These are phyloP conservation scores for Drosophila equinoxialis DNA, from an alignment of 1,140 invertebrate species.

Conservation along the genomic window DNA sequence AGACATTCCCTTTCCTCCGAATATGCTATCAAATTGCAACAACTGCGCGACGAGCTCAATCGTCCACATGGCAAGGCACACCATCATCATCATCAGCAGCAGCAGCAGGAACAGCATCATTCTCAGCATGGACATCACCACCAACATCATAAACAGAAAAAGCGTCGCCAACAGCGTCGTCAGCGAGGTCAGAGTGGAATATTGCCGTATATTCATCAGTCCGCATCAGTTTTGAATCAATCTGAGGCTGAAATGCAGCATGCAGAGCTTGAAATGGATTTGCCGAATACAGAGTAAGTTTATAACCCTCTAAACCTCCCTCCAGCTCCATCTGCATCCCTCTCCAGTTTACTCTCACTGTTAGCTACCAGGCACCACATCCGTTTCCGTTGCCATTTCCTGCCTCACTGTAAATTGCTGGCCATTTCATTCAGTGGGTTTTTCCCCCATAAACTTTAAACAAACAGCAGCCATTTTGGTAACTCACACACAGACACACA, in stretches of 20 bases:
- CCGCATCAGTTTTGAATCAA: slow-evolving; percentile 56
- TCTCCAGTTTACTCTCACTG: neutral
- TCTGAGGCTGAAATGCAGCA: slow-evolving; percentile 38
- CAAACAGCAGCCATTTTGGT: slow-evolving; percentile 64
- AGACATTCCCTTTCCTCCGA: slow-evolving; percentile 42
- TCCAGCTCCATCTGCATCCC: too few species aligned
- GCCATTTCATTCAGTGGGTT: slow-evolving; percentile 64
- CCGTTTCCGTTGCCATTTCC: slow-evolving; percentile 75
- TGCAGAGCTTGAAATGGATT: slow-evolving; percentile 41
- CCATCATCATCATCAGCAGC: slow-evolving; percentile 32
- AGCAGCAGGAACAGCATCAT: slow-evolving; percentile 29
- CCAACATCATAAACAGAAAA: slow-evolving; percentile 49
- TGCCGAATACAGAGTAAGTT: slow-evolving; percentile 67
- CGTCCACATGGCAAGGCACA: slow-evolving; percentile 51
- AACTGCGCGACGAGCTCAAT: slow-evolving; percentile 72
- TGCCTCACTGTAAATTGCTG: slow-evolving; percentile 66
- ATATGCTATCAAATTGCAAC: slow-evolving; percentile 63
- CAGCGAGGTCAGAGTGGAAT: slow-evolving; percentile 39
- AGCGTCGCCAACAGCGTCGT: slow-evolving; percentile 48
- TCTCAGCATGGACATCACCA: slow-evolving; percentile 16
- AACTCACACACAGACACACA: slow-evolving; percentile 36
- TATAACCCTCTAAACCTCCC: neutral
- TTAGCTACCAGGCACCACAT: slow-evolving; percentile 38
- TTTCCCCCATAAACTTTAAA: slow-evolving; percentile 57
- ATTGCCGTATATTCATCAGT: slow-evolving; percentile 31